Evolutionary conservation across 2,888 invertebrate genomes (phyloP).

Genomic region (Polydrusus cervinus): DNA sequence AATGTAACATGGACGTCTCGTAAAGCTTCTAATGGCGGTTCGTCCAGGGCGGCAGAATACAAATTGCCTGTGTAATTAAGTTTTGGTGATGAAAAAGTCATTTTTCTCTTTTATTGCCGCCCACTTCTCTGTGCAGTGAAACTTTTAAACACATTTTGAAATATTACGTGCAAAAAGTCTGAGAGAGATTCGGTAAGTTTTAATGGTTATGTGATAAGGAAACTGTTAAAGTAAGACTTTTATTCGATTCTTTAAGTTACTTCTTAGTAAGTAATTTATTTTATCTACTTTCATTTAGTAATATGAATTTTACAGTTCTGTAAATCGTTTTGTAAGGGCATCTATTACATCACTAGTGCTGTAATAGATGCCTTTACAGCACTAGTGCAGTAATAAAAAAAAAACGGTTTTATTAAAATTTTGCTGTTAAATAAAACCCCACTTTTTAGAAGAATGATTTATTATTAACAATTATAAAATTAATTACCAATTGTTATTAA

Average conservation of each 20-base stretch:
- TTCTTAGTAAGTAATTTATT: too few relatives aligned
- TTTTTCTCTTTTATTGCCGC: constrained; percentile 24
- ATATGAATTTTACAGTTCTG: too few relatives aligned
- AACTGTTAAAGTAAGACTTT: not conserved
- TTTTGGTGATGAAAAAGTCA: constrained; percentile 24
- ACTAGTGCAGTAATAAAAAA: too few relatives aligned
- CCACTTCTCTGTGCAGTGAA: constrained; percentile 10
- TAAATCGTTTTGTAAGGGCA: too few relatives aligned
- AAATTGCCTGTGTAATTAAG: constrained; percentile 23
- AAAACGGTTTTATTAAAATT: too few relatives aligned
- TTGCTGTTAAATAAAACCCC: too few relatives aligned
- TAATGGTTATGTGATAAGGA: not conserved
- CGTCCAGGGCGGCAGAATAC: constrained; percentile 7
- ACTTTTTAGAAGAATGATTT: too few relatives aligned
- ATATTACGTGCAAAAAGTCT: constrained; percentile 12
- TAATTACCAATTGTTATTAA: too few relatives aligned
- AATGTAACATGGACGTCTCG: constrained; percentile 10
- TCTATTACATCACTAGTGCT: too few relatives aligned
- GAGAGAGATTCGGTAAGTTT: not conserved
- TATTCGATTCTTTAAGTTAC: not conserved
- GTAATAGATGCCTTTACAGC: too few relatives aligned
- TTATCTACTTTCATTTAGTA: too few relatives aligned
- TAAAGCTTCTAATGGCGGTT: constrained; percentile 5
- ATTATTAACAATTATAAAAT: too few relatives aligned
- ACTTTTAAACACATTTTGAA: constrained; percentile 23